These are phyloP conservation scores for Oedothorax gibbosus DNA, from an alignment of 1,140 invertebrate genomes.

Conservation along the genomic window DNA sequence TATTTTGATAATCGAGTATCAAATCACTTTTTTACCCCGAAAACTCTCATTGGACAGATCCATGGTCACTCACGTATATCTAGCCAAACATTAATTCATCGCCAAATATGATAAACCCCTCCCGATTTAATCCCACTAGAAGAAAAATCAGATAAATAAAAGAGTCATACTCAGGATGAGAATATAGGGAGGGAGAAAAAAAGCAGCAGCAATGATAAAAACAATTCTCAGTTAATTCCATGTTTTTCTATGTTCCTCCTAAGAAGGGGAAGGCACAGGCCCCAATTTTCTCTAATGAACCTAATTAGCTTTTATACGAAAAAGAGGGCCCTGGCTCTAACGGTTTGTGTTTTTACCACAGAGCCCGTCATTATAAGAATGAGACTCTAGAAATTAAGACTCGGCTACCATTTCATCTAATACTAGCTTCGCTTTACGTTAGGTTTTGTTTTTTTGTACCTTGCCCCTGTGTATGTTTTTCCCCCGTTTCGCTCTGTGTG, in stretches of 20 bases:
- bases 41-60: too few relatives aligned
- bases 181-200: conserved; percentile 1
- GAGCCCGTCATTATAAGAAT: conserved; percentile 37
- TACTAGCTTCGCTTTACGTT: conserved; percentile 8
- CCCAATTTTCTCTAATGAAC: conserved; percentile 59
- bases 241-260: conserved; percentile 58
- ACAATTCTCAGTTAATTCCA: conserved; percentile 53
- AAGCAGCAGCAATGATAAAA: conserved; percentile 23
- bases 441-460: background rate
- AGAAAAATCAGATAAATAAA: conserved; percentile 17
- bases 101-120: background rate
- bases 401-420: conserved; percentile 31
- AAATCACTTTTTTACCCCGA: too few relatives aligned
- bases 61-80: too few relatives aligned
- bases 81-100: too few relatives aligned
- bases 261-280: conserved; percentile 23
- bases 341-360: conserved; percentile 56
- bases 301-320: conserved; percentile 57
- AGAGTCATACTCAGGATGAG: conserved; percentile 22
- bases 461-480: conserved; percentile 1
- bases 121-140: conserved; percentile 45
- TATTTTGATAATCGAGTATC: too few relatives aligned
- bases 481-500: conserved; percentile 2
- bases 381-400: conserved; percentile 54
- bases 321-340: conserved; percentile 31